These are phyloP conservation scores for Rhinichthys klamathensis DNA, from an alignment of 2,113 vertebrate species.

Conservation along the genomic window DNA sequence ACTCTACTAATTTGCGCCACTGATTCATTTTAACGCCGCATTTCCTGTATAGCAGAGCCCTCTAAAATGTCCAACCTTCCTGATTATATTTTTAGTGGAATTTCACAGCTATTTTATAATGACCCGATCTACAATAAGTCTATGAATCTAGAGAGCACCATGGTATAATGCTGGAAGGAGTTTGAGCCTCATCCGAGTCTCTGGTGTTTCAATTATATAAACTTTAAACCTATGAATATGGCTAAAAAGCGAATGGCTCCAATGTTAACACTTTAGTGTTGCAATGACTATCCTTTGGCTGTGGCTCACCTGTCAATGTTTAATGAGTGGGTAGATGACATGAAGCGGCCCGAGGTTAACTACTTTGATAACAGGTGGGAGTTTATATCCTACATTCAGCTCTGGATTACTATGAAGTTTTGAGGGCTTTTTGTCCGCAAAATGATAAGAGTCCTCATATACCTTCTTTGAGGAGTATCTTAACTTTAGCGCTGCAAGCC, in stretches of 20 bases:
- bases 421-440: not conserved
- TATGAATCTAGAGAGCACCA: conserved; percentile 5
- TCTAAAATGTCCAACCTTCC: conserved; percentile 32
- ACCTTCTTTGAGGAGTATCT: not conserved
- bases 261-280: not conserved
- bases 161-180: conserved; percentile 28
- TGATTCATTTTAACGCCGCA: conserved; percentile 54
- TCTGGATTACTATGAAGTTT: not conserved
- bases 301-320: not conserved
- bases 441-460: not conserved
- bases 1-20: conserved; percentile 51
- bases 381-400: not conserved
- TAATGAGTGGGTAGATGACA: not conserved
- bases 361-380: not conserved
- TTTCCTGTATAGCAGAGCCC: conserved; percentile 17
- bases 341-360: not conserved
- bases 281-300: not conserved
- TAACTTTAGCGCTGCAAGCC: not conserved
- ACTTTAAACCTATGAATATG: not conserved
- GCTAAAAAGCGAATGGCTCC: not conserved
- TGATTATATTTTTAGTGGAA: conserved; percentile 58
- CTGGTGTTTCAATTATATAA: not conserved
- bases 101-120: conserved; percentile 48
- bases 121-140: conserved; percentile 14
- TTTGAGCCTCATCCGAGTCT: not conserved